Base-by-base conservation (phyloP, 2,797 vertebrate species). In the Anguilla megastoma region DNA sequence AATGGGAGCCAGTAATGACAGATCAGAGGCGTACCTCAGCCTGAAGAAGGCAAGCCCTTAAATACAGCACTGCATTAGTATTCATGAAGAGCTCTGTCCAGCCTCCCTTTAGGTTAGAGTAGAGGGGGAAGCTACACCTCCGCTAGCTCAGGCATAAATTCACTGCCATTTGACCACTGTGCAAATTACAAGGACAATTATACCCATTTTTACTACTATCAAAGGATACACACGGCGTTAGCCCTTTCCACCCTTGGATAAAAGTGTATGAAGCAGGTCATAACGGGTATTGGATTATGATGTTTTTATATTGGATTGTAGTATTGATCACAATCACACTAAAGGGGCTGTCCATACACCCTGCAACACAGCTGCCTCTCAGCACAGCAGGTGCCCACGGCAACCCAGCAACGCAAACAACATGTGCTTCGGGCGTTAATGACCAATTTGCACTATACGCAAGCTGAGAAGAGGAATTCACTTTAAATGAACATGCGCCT, bases 261-360 rank as follows among this genome's bases (percentile, higher is more conserved):
- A 82, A 50, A 82, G n/a, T 50, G 45, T 12, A 82, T 50, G 41
- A 82, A 50, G 45, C 79, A 82, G 79, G 27, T 50, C 24, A 50
- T 82, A 50, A 82, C 0, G 7, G 45, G 5, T 82, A 82, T 45
- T 79, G 74, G 74, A 79, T 82, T 82, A 82, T 76, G 14, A 76
- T 27, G 16, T 21, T 82, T 33, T 50, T n/a, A n/a, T 48, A 82
- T 82, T 82, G 41, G 79, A 82, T 50, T 82, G 16, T 9, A 82
- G 41, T 82, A 82, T 50, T 82, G 79, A 82, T 82, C 41, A 50
- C 79, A 82, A 82, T 50, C 24, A 50, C 45, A 82, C 79, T 82
- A n/a, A 82, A 82, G 45, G 21, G 79, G 41, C 27, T 2, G 27
- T 14, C 10, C 69, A 36, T 74, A 74, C 27, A 33, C 10, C 69